Conservation (phyloP, 2,797 vertebrate genomes). For the Silurus aristotelis region DNA sequence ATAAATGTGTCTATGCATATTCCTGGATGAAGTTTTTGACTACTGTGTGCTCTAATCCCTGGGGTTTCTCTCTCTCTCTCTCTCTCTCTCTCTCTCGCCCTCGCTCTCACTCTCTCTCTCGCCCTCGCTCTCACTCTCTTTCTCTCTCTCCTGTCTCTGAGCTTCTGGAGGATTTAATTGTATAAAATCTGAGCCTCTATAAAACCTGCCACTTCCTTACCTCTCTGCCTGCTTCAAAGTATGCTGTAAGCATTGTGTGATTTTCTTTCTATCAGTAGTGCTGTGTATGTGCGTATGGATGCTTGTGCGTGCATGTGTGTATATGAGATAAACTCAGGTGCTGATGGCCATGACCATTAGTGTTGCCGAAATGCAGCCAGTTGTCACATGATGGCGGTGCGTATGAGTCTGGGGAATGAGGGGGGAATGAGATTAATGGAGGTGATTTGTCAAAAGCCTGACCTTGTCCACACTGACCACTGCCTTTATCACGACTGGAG, state of each 20-base stretch:
- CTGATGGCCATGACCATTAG: constrained; percentile 49
- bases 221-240: constrained; percentile 38
- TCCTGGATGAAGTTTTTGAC: constrained; percentile 38
- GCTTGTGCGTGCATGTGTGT: constrained; percentile 20
- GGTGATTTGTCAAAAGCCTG: constrained; percentile 61
- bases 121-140: constrained; percentile 16
- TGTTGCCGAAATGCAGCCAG: constrained; percentile 44
- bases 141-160: constrained; percentile 31
- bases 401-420: constrained; percentile 50
- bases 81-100: constrained; percentile 15
- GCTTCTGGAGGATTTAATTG: constrained; percentile 49
- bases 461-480: constrained; percentile 55
- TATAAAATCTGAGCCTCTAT: constrained; percentile 40
- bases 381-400: constrained; percentile 36
- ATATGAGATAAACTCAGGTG: constrained; percentile 25
- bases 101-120: constrained; percentile 34
- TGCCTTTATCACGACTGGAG: constrained; percentile 47
- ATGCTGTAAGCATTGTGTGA: constrained; percentile 36
- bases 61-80: constrained; percentile 30
- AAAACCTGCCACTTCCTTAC: constrained; percentile 23
- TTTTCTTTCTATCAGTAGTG: constrained; percentile 6
- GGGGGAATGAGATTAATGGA: constrained; percentile 56
- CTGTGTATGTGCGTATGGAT: constrained; percentile 38
- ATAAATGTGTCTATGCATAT: constrained; percentile 35
- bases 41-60: constrained; percentile 43